Evolutionary conservation across 2,888 invertebrate species (phyloP), one percentile per base, ranked within the genome.

Genomic region (Nebria brevicollis): DNA sequence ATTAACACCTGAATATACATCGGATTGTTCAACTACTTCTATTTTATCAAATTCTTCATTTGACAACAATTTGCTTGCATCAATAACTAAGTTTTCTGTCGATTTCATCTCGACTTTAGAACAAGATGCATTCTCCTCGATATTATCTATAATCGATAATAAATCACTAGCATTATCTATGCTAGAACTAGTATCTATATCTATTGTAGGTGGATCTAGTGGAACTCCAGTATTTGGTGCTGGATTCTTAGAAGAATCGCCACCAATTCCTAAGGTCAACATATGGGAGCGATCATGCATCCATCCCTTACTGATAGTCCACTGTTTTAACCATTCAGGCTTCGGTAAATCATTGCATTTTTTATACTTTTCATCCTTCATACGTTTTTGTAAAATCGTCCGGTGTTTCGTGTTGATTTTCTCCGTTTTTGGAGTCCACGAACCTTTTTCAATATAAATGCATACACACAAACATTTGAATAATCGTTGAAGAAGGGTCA

Each of bases 301-400:
- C 89, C 89, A 89, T 1, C 89, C 89, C 82, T 89, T 89, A 80
- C 89, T 89, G n/a, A 89, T 89, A 0, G 89, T 89, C 89, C 89
- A 89, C 83, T 89, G 89, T 81, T 89, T 89, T 70, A 88, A 82
- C 89, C 89, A 89, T 82, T 88, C 88, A 0, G 88, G 88, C 84
- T 86, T 87, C 8, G 77, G 77, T 4, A 82, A 41, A 66, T 83
- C 82, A n/a, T 54, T 77, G 41, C 77, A 41, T 75, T 82, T 82
- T 75, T 77, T 43, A 25, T 77, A 77, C 54, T 77, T 77, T 73
- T 81, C 77, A 75, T 15, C 64, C 66, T 77, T 77, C 25, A 15
- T 70, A 10, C 43, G 66, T 82, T 81, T 83, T 66, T 68, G 82
- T n/a, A 79, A 15, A 10, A 54, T 77, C 66, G 65, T 13, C 73